Conservation (phyloP, 2,888 invertebrate species). For the Choristoneura rosaceana region DNA sequence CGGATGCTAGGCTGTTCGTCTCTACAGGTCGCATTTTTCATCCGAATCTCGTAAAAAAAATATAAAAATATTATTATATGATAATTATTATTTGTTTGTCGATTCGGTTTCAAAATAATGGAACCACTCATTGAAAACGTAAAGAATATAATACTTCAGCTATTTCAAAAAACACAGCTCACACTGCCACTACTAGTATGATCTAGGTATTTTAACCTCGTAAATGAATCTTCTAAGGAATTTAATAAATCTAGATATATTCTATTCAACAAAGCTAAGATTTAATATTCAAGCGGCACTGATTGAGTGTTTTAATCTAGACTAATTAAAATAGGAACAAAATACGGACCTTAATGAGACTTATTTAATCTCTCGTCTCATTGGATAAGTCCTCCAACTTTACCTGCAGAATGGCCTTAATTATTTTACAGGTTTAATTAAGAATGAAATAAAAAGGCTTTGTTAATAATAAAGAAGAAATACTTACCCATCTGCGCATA, state of each 20-base stretch:
- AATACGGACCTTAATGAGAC: neutral
- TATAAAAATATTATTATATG: too few relatives aligned
- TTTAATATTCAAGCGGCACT: conserved; percentile 1
- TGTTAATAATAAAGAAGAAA: neutral
- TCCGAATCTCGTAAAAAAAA: too few relatives aligned
- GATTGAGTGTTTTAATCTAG: conserved; percentile 12
- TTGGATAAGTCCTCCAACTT: neutral
- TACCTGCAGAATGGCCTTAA: neutral
- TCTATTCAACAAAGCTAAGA: neutral
- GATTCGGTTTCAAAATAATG: too few relatives aligned
- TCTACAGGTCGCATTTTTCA: too few relatives aligned
- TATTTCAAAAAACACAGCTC: too few relatives aligned
- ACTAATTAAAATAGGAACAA: conserved; percentile 7
- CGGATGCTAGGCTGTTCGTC: too few relatives aligned
- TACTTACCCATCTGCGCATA: too few relatives aligned
- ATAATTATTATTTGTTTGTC: too few relatives aligned
- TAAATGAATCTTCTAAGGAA: neutral
- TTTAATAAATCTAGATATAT: neutral
- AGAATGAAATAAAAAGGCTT: neutral
- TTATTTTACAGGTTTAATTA: neutral
- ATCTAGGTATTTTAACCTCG: too few relatives aligned
- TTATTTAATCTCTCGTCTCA: neutral
- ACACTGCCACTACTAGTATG: too few relatives aligned
- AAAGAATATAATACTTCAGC: too few relatives aligned
- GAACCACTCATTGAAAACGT: too few relatives aligned